Conservation (phyloP, 2,888 invertebrate genomes). For the Perdita meconis region DNA sequence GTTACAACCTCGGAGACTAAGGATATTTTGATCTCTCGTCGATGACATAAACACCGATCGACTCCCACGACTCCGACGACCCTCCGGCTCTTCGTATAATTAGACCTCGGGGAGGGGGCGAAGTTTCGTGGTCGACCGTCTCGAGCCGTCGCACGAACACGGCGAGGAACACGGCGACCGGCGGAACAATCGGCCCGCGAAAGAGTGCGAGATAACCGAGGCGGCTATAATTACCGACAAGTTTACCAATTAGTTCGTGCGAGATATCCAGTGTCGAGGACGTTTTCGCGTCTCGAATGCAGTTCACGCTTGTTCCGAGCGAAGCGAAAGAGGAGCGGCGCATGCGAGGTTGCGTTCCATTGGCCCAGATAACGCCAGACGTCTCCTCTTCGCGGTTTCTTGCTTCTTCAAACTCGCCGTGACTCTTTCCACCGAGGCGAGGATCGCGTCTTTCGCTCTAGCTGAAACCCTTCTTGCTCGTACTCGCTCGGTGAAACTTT, state of each 20-base stretch:
- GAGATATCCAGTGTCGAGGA: conserved; percentile 36
- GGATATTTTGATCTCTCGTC: conserved; percentile 2
- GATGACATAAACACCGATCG: conserved; percentile 2
- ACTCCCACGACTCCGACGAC: not conserved
- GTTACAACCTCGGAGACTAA: not conserved
- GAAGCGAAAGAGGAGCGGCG: conserved; percentile 25
- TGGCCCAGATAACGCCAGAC: conserved; percentile 76
- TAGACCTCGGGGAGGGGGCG: not conserved
- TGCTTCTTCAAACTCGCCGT: conserved; percentile 21
- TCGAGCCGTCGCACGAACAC: too few species aligned
- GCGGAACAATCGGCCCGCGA: conserved; percentile 4
- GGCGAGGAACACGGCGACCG: too few species aligned
- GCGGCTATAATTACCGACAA: conserved; percentile 26
- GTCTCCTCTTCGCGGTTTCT: conserved; percentile 28
- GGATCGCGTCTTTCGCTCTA: not conserved
- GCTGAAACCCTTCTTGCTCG: not conserved
- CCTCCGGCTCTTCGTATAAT: conserved; percentile 19
- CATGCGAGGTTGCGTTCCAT: conserved; percentile 72
- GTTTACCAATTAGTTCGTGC: conserved; percentile 42
- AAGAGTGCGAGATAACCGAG: conserved; percentile 7
- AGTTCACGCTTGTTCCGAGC: conserved; percentile 26
- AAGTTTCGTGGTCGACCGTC: not conserved
- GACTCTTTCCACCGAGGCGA: conserved; percentile 6
- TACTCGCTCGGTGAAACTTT: not conserved
- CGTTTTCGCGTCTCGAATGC: conserved; percentile 43